Base-by-base conservation (phyloP, 1,140 invertebrate genomes). In the Ceratosolen solmsi region DNA sequence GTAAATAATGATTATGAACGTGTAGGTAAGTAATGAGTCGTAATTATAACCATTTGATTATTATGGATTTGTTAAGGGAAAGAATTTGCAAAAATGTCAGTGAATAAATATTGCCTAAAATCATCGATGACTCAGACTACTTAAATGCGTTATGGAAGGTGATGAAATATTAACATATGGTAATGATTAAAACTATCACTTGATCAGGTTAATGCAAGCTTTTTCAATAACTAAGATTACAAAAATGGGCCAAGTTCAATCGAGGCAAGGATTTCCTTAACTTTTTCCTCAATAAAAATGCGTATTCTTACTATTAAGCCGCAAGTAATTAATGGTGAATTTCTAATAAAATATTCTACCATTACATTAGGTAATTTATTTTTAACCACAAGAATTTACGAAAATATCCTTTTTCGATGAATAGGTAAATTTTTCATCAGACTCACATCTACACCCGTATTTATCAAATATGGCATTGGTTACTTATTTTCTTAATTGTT, bases 171-270 rank as follows among this genome's bases (percentile, higher is more conserved):
- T 13, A 15, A 54, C 17, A 20, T 20, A 60, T 60, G 11, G n/a
- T 1, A 27, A 60, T 30, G 58, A 60, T 30, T 60, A 30, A 60
- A 60, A 60, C 11, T 60, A 60, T 60, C n/a, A n/a, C n/a, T n/a
- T n/a, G 25, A 60, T 30, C 25, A 27, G 2, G 20, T 9, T 30
- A 60, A 60, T 60, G 25, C 2, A 60, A 60, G 11, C 58, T 60
- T 60, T 60, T 60, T 60, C 20, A 60, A 60, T 1, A 60, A 9
- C 25, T 60, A 60, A 60, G 11, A 27, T 13, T 60, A 60, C 25
- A 27, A 17, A 60, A 60, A 30, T 60, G n/a, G 25, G 58, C 58
- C 58, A 60, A 60, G 58, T 60, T 60, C 58, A 25, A 60, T 60
- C 25, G 20, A n/a, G 27, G 13, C n/a, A 30, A 60, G 58, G 58